Evolutionary conservation across 2,888 invertebrate genomes (phyloP).

Genomic region (Amorpha juglandis): DNA sequence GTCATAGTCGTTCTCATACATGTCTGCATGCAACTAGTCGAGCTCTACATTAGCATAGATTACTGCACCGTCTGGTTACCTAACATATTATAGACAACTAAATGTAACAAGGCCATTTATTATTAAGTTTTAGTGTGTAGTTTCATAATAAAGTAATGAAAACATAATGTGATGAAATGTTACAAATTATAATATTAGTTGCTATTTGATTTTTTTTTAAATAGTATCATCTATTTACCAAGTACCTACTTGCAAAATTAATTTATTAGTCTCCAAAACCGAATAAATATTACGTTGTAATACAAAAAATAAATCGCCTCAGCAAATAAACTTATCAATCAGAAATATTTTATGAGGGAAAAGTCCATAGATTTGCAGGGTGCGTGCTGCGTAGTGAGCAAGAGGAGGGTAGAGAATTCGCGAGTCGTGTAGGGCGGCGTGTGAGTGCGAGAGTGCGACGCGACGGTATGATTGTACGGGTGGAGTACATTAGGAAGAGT

Average conservation of each 20-base stretch:
- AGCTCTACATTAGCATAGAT: conserved; percentile 12
- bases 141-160: too few relatives aligned
- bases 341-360: conserved; percentile 16
- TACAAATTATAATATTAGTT: neutral
- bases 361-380: conserved; percentile 1
- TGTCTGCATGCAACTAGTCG: conserved; percentile 20
- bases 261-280: neutral
- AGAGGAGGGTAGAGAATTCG: conserved; percentile 56
- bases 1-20: conserved; percentile 10
- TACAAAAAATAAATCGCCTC: conserved; percentile 1
- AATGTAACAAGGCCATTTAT: conserved; percentile 9
- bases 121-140: neutral
- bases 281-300: neutral
- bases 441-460: conserved; percentile 55
- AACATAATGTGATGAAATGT: neutral
- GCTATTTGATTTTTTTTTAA: too few relatives aligned
- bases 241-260: neutral
- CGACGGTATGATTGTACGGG: conserved; percentile 38
- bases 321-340: conserved; percentile 15
- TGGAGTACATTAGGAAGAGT: conserved; percentile 64
- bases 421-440: conserved; percentile 46
- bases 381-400: neutral
- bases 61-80: conserved; percentile 4
- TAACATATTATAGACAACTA: neutral
- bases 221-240: too few relatives aligned